Evolutionary conservation across 2,113 vertebrate species (phyloP), one percentile per base, ranked within the genome.

Genomic region (Istiophorus platypterus): DNA sequence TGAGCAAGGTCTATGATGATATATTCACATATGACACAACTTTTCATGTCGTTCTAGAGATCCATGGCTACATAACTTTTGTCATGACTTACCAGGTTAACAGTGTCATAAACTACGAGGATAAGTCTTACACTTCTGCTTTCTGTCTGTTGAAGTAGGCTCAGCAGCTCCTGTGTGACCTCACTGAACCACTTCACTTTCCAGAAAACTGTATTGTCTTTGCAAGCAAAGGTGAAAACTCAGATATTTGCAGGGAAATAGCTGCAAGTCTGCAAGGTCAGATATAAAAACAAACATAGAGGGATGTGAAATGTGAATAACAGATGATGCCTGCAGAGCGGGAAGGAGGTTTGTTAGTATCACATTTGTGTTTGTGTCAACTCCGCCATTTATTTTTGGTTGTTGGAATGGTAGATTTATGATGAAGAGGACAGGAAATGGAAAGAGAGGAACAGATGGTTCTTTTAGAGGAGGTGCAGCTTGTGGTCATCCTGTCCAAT

Each of bases 371-470:
- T 47, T 34, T 71, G 39, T 17, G 68, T 76, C 45, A 66, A 27
- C 59, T 39, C 9, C 2, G 0, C 20, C 39, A 11, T 41, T 18
- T 74, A 72, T 79, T 81, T 84, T 22, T 34, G 31, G 63, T 41
- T 62, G 54, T 76, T 68, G 57, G 73, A 85, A 57, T 2, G 2
- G 18, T 45, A 71, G 31, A 62, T 63, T 76, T 84, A 49, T 82
- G 57, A 70, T 76, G 22, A 18, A 67, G 58, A 72, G 76, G 71
- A 52, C 26, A 45, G 57, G 63, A 86, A 76, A 71, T 62, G 54
- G 77, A 81, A 76, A 72, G 68, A 22, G 63, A 73, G 63, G 69
- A 88, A 59, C 85, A 90, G 85, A 91, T 88, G 87, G 90, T 66
- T 66, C 82, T 69, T 82, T 37, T 72, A 77, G 49, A 67, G 56